These are phyloP conservation scores for Phalangium opilio DNA, from an alignment of 2,888 invertebrate species.

Conservation along the genomic window DNA sequence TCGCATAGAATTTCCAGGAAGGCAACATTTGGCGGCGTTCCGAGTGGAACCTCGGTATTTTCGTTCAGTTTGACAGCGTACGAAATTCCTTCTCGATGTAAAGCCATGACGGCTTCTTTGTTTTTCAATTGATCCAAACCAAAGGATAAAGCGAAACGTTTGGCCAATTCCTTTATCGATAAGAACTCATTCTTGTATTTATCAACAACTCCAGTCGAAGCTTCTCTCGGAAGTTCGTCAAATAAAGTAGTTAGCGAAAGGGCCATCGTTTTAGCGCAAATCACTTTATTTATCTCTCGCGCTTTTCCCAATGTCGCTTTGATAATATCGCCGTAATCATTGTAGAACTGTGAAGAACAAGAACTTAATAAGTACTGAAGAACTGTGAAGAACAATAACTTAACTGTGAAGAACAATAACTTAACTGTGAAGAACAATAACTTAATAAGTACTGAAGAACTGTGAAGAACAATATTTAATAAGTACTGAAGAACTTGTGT, in stretches of 20 bases:
- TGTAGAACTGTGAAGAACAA: constrained; percentile 22
- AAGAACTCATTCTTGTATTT: constrained; percentile 66
- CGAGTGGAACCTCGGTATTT: constrained; percentile 46
- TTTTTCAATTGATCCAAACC: constrained; percentile 93
- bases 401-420: constrained; percentile 18
- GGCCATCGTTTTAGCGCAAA: constrained; percentile 86
- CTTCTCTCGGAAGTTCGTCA: constrained; percentile 45
- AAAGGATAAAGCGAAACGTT: constrained; percentile 90
- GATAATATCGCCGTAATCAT: constrained; percentile 35
- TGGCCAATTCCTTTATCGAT: constrained; percentile 87
- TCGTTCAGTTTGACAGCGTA: constrained; percentile 61
- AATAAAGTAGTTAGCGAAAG: constrained; percentile 79
- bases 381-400: constrained; percentile 18
- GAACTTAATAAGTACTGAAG: constrained; percentile 25
- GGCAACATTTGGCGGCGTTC: constrained; percentile 68
- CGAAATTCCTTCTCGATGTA: constrained; percentile 84
- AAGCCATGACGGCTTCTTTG: constrained; percentile 83
- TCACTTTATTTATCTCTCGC: constrained; percentile 90
- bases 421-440: no score
- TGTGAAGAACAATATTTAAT: constrained; percentile 11
- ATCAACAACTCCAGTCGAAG: constrained; percentile 35
- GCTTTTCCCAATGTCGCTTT: constrained; percentile 94
- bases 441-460: constrained; percentile 27
- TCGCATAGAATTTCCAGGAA: constrained; percentile 92
- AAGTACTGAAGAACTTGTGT: no score